Base-by-base conservation (phyloP, 2,797 vertebrate species). In the Telmatherina bonti region DNA sequence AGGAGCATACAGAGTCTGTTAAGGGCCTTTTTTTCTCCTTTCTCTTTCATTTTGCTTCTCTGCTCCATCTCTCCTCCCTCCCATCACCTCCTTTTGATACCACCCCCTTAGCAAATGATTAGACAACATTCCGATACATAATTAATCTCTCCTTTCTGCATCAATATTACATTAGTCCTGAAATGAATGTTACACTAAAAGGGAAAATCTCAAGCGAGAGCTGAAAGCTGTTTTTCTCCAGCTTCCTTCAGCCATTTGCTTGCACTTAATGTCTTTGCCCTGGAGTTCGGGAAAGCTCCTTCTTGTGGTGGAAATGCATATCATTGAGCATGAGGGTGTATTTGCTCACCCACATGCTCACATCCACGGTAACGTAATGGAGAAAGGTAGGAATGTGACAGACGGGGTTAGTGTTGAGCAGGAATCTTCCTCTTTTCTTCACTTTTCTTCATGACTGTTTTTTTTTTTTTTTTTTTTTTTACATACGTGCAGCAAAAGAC, bases 371-470 rank as follows among this genome's bases (percentile, higher is more conserved):
- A 87, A 93, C 74, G 11, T 76, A 45, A 49, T 55, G 77, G 79
- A 91, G 88, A 91, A 91, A 90, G 68, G 72, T 62, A 86, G 84
- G 90, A 92, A 93, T 93, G 91, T 86, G 82, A 82, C 84, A 85
- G 85, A 87, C 70, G 35, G 64, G 66, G 77, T 64, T 67, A 61
- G 76, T 76, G 55, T 74, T 49, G 52, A 74, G 67, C 55, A 78
- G 60, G 63, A 75, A 29, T 74, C 67, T 71, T 84, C 67, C 20
- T 76, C 69, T 31, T 77, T 52, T 82, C 60, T 79, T 82, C 41
- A 43, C 76, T 83, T 62, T 69, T 43, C 69, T 84, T 87, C 76
- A 78, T 81, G 78, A 18, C 82, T 70, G 54, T 77, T 85, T n/a
- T n/a, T n/a, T n/a, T n/a, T n/a, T n/a, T n/a, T n/a, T n/a, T n/a